Evolutionary conservation across 2,888 invertebrate species (phyloP).

Genomic region (Cephus pygmeus): DNA sequence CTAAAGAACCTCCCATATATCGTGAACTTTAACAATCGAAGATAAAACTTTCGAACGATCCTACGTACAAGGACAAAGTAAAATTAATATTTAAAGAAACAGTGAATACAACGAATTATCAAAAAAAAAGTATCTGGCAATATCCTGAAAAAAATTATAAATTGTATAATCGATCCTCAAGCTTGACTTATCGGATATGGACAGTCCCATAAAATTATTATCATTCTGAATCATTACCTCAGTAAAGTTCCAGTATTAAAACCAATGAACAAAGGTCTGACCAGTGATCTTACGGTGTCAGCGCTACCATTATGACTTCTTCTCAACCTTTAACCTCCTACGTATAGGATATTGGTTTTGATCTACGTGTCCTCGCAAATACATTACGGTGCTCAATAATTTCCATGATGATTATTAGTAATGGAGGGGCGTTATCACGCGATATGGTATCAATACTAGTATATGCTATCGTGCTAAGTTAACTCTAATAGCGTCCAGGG

Average conservation of each 20-base stretch:
- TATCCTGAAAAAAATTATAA: neutral
- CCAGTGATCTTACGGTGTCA: neutral
- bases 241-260: neutral
- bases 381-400: neutral
- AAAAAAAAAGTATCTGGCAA: neutral
- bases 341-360: neutral
- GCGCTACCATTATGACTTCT: neutral
- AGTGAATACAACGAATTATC: neutral
- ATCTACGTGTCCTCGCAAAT: neutral
- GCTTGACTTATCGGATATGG: neutral
- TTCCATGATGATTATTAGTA: neutral
- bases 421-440: constrained; percentile 42
- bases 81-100: neutral
- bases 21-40: neutral
- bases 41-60: neutral
- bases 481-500: neutral
- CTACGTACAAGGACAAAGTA: neutral
- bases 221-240: neutral
- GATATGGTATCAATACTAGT: constrained; percentile 41
- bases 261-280: neutral
- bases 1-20: neutral
- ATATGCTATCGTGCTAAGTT: neutral
- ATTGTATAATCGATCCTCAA: neutral
- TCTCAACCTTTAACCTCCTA: neutral
- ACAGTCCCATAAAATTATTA: neutral